Percentiles rank a stretch among this genome's conserved stretches.
These are phyloP conservation scores for Tenthredo mesomela DNA, from an alignment of 2,888 invertebrate genomes.

Conservation along the genomic window DNA sequence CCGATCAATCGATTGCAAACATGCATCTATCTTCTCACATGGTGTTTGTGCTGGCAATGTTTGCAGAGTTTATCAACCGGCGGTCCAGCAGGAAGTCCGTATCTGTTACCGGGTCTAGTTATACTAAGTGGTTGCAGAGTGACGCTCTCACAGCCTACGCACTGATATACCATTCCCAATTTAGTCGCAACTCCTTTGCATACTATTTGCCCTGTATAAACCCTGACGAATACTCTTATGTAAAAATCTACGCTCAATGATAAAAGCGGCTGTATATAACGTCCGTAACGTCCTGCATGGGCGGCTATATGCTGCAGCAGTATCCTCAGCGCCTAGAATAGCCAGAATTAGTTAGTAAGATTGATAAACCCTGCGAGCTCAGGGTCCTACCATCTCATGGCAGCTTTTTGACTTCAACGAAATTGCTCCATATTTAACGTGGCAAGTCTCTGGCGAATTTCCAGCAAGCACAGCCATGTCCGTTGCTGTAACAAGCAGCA, in stretches of 20 bases:
- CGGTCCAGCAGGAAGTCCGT: conserved; percentile 86
- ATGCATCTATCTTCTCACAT: conserved; percentile 77
- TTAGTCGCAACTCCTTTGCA: conserved; percentile 95
- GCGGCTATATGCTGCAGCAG: conserved; percentile 93
- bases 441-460: conserved; percentile 96
- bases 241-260: conserved; percentile 98
- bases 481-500: conserved; percentile 97
- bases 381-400: conserved; percentile 94
- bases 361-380: background rate
- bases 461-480: conserved; percentile 98
- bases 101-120: conserved; percentile 81
- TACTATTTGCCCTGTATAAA: conserved; percentile 88
- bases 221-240: conserved; percentile 93
- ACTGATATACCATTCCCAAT: conserved; percentile 92
- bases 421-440: conserved; percentile 95
- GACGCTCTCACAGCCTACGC: conserved; percentile 92
- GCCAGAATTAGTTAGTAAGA: background rate
- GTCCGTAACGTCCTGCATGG: conserved; percentile 95
- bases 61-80: conserved; percentile 84
- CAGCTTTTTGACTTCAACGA: conserved; percentile 92
- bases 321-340: conserved; percentile 91
- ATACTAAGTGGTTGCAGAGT: conserved; percentile 88
- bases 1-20: conserved; percentile 38
- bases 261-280: conserved; percentile 94
- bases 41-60: conserved; percentile 88